Conservation (phyloP, 2,888 invertebrate species). For the Scaptomyza polygonia region DNA sequence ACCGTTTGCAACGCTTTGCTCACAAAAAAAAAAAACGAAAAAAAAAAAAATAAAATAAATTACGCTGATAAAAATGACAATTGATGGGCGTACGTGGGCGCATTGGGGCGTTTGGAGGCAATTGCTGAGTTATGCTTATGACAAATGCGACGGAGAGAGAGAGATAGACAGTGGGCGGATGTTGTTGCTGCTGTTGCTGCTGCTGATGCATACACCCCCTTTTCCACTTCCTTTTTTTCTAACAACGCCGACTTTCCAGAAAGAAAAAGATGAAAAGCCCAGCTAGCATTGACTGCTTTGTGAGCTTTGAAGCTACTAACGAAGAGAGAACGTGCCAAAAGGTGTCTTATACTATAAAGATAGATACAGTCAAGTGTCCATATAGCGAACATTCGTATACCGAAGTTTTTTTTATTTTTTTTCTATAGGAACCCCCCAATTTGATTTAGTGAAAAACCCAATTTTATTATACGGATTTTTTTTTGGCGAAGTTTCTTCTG, state of each 20-base stretch:
- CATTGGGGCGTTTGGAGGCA: conserved; percentile 71
- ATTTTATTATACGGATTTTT: too few relatives aligned
- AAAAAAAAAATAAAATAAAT: conserved; percentile 45
- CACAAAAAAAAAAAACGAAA: conserved; percentile 10
- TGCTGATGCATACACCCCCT: conserved; percentile 27
- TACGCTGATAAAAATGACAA: conserved; percentile 78
- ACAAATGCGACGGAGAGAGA: conserved; percentile 63
- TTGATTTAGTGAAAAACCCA: too few relatives aligned
- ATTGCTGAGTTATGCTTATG: conserved; percentile 80
- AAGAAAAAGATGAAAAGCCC: not conserved
- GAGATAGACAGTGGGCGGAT: conserved; percentile 19
- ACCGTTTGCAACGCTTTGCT: not conserved
- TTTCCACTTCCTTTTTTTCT: not conserved
- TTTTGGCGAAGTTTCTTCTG: too few relatives aligned
- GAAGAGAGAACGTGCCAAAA: not conserved
- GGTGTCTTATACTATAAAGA: too few relatives aligned
- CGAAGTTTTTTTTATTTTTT: too few relatives aligned
- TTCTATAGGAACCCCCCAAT: too few relatives aligned
- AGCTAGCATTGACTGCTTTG: not conserved
- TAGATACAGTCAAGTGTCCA: too few relatives aligned
- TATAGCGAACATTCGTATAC: too few relatives aligned
- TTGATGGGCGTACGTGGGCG: conserved; percentile 77
- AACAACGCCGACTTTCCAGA: not conserved
- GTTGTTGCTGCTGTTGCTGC: too few relatives aligned
- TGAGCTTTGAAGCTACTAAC: not conserved